Percentiles rank a stretch among this genome's conserved stretches.
These are phyloP conservation scores for Danio tinwini DNA, from an alignment of 2,797 vertebrate species.

Conservation along the genomic window DNA sequence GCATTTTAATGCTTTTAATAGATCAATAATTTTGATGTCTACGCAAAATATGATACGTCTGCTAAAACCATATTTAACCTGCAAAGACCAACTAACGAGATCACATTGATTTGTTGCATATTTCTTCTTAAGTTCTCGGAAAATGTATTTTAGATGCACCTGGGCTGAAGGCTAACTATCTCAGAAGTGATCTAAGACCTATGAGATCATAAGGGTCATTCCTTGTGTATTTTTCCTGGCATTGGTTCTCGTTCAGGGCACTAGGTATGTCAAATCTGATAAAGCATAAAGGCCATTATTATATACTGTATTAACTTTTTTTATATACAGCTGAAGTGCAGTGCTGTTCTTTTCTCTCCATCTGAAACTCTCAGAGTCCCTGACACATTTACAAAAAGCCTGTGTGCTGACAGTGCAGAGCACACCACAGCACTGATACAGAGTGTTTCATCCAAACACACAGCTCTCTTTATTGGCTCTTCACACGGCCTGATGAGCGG, in stretches of 20 bases:
- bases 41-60: not conserved
- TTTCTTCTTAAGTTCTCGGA: not conserved
- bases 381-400: conserved; percentile 65
- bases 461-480: conserved; percentile 48
- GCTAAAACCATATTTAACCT: not conserved
- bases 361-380: conserved; percentile 32
- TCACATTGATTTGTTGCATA: not conserved
- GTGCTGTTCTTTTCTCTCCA: not conserved
- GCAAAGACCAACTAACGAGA: not conserved
- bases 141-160: conserved; percentile 12
- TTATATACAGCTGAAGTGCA: conserved; percentile 10
- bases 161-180: conserved; percentile 7
- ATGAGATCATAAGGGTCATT: conserved; percentile 13
- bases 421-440: conserved; percentile 59
- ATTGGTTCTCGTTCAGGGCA: not conserved
- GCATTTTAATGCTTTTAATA: not conserved
- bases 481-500: conserved; percentile 51
- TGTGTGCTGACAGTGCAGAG: conserved; percentile 55
- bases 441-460: conserved; percentile 39
- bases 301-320: conserved; percentile 3
- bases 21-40: not conserved
- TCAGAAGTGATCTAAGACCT: conserved; percentile 2
- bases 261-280: conserved; percentile 27
- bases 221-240: not conserved
- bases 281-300: conserved; percentile 2